Evolutionary conservation across 2,113 vertebrate genomes (phyloP).

Genomic region (Lethenteron reissneri): DNA sequence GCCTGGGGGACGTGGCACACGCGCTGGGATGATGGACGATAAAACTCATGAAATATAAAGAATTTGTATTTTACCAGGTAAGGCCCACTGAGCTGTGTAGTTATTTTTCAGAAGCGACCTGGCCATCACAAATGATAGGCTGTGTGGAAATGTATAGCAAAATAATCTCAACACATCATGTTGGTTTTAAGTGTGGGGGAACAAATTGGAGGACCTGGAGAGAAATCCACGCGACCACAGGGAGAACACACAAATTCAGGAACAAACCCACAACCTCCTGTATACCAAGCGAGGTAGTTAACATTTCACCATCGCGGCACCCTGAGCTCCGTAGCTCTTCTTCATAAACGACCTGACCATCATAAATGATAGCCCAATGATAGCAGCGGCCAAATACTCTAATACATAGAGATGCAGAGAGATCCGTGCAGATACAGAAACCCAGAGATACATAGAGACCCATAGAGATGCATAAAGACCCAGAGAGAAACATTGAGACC

Average conservation of each 20-base stretch:
- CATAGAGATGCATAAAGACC: neutral
- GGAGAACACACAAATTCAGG: neutral
- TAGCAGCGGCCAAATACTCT: neutral
- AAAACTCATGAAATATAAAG: neutral
- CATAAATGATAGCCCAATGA: neutral
- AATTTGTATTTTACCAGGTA: too few relatives aligned
- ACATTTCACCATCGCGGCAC: neutral
- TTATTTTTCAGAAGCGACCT: too few relatives aligned
- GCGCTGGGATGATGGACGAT: neutral
- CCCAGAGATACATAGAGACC: neutral
- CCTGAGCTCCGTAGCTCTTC: neutral
- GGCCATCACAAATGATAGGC: too few relatives aligned
- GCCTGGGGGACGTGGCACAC: conserved; percentile 20
- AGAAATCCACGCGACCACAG: neutral
- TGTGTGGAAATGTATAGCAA: too few relatives aligned
- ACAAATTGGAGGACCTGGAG: too few relatives aligned
- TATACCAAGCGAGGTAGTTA: neutral
- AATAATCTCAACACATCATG: too few relatives aligned
- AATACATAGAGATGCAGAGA: neutral
- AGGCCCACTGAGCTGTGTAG: too few relatives aligned
- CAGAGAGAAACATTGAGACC: neutral
- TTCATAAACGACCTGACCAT: neutral
- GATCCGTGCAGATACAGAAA: neutral
- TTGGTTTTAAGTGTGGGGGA: too few relatives aligned
- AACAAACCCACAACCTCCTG: neutral